Evolutionary conservation across 1,140 invertebrate species (phyloP), one percentile per base, ranked within the genome.

Genomic region (Drosophila teissieri): DNA sequence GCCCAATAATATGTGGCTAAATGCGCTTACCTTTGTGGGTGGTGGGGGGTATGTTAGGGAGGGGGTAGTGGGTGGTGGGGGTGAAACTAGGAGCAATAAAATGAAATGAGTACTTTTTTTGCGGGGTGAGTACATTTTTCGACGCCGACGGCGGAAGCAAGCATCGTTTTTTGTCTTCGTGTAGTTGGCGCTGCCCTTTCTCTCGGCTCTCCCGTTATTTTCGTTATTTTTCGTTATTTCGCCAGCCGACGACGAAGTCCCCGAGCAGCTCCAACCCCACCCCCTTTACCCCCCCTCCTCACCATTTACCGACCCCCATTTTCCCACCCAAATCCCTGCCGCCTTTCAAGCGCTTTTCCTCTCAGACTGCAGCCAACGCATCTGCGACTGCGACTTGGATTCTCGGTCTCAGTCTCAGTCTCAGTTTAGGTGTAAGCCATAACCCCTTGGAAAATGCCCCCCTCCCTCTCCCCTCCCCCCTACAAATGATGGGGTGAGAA

Each of bases 171-270:
- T 61, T 58, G 72, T 37, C 64, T 64, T 73, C 79, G 78, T 58
- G 78, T 77, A 76, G 78, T 78, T 58, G 78, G 65, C 78, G 55
- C 55, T 48, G 39, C 44, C 52, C 34, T 55, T 40, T 34, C 48
- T 49, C 37, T 31, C 44, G 60, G 60, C 54, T 63, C 37, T 63
- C 54, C 60, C 60, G 37, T 42, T 63, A 56, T 61, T 56, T 57
- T 61, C 34, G 58, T 27, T 61, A 60, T 60, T 46, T 19, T 19
- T 19, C 19, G 19, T 19, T 19, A 19, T 19, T 19, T 46, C 42
- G 36, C 57, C 34, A 56, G 75, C 63, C 46, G 54, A 63, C 57
- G 60, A 64, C 60, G 42, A 68, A 65, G 64, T 65, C 60, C 44
- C 64, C 45, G 64, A 65, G 63, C 44, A 46, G 34, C 44, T 27